Conservation (phyloP, 2,797 vertebrate species). For the Acanthurus lineatus region DNA sequence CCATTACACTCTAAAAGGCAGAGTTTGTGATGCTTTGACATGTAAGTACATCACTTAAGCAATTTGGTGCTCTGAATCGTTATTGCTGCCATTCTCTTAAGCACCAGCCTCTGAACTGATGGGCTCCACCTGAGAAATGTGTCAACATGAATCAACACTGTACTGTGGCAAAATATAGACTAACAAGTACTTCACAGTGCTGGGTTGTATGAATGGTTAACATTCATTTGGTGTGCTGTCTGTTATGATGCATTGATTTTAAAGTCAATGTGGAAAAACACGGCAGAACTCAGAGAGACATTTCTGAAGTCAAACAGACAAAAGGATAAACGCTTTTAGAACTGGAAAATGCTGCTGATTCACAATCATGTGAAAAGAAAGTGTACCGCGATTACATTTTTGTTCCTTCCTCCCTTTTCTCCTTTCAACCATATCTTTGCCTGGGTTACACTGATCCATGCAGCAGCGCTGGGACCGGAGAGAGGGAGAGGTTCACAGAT, state of each 20-base stretch:
- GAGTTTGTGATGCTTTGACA: constrained; percentile 69
- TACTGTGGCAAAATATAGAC: constrained; percentile 33
- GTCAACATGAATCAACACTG: constrained; percentile 45
- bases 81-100: constrained; percentile 72
- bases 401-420: constrained; percentile 31
- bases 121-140: constrained; percentile 55
- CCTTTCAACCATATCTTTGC: constrained; percentile 46
- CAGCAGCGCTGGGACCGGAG: constrained; percentile 44
- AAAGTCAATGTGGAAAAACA: constrained; percentile 25
- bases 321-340: constrained; percentile 31
- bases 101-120: constrained; percentile 64
- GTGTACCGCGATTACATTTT: constrained; percentile 22
- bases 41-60: constrained; percentile 79
- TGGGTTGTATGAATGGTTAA: constrained; percentile 13
- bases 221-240: constrained; percentile 12
- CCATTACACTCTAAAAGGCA: constrained; percentile 65
- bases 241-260: constrained; percentile 9
- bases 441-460: constrained; percentile 63
- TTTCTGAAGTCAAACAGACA: constrained; percentile 40
- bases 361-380: constrained; percentile 44
- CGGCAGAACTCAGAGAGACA: constrained; percentile 14
- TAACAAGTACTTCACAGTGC: constrained; percentile 18
- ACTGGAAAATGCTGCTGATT: constrained; percentile 50
- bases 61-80: constrained; percentile 67
- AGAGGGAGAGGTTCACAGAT: constrained; percentile 54